Base-by-base conservation (phyloP, 2,797 vertebrate genomes). In the Ispidina lecontei region DNA sequence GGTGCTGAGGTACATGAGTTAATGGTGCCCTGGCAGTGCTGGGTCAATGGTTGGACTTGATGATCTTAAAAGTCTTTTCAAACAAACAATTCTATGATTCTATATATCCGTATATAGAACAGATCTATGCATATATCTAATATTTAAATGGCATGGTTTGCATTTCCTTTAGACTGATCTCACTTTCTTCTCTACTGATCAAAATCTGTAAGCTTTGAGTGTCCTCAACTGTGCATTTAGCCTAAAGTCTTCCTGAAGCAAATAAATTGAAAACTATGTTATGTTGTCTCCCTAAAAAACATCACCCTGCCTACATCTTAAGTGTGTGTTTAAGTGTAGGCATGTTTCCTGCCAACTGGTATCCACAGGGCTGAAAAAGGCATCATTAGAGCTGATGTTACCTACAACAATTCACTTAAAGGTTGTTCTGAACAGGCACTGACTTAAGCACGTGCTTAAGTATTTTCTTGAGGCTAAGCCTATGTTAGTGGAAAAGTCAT, bases 401-500 rank as follows among this genome's bases (percentile, higher is more conserved):
- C 5, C 56, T 54, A 64, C 87, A 67, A 47, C 54, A 52, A 69
- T 79, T 83, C 90, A 58, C 81, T 63, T 15, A 59, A 87, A 58
- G 64, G 55, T 62, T 80, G 39, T 7, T 76, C 69, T 19, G 44
- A 90, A 41, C 33, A 63, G 64, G 28, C 73, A 76, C 54, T 0
- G 9, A 47, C 35, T 91, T 84, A 90, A 93, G 94, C 58, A 77
- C 29, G 35, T 82, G 77, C 90, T 93, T 96, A 93, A 91, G 68
- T 77, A 79, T 89, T 90, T 91, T 76, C 88, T 92, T 91, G 86
- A 93, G 35, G 62, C 69, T 81, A 86, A 88, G 86, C 80, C 77
- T 80, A 6, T 72, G 65, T 89, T 93, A 93, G 90, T 84, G 91
- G 91, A 96, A 95, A 93, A 95, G 46, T 87, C 90, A 75, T 93